Conservation (phyloP, 2,888 invertebrate species). For the Drosophila flavopinicola region DNA sequence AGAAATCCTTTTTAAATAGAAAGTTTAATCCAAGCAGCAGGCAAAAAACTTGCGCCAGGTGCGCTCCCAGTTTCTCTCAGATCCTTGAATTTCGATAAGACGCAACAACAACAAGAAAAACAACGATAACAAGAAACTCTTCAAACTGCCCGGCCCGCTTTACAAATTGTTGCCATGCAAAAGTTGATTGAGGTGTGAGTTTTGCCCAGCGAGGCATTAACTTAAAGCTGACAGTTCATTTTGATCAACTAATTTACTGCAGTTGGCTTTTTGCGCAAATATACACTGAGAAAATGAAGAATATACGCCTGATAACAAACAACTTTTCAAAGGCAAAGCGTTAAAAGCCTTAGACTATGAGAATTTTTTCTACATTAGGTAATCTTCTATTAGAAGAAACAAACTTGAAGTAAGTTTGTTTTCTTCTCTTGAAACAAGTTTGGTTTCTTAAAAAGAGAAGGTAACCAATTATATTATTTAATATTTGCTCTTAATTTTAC, state of each 20-base stretch:
- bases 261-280: constrained; percentile 18
- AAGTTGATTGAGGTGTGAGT: constrained; percentile 24
- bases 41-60: constrained; percentile 48
- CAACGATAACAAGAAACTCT: constrained; percentile 2
- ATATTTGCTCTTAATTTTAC: too few species aligned
- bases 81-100: constrained; percentile 68
- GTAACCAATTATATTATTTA: too few species aligned
- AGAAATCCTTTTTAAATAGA: constrained; percentile 76
- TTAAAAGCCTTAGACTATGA: too few species aligned
- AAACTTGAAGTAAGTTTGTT: too few species aligned
- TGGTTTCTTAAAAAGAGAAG: too few species aligned
- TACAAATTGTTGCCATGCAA: constrained; percentile 50
- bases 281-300: background rate
- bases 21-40: constrained; percentile 67
- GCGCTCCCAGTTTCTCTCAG: constrained; percentile 31
- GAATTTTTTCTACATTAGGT: too few species aligned
- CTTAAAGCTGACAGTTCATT: constrained; percentile 32
- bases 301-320: too few species aligned
- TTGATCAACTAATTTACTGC: constrained; percentile 46
- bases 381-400: too few species aligned
- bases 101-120: background rate
- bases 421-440: too few species aligned
- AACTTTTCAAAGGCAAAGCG: too few species aligned
- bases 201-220: constrained; percentile 30
- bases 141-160: constrained; percentile 10